Conservation (phyloP, 2,797 vertebrate genomes). For the Oreochromis mossambicus region DNA sequence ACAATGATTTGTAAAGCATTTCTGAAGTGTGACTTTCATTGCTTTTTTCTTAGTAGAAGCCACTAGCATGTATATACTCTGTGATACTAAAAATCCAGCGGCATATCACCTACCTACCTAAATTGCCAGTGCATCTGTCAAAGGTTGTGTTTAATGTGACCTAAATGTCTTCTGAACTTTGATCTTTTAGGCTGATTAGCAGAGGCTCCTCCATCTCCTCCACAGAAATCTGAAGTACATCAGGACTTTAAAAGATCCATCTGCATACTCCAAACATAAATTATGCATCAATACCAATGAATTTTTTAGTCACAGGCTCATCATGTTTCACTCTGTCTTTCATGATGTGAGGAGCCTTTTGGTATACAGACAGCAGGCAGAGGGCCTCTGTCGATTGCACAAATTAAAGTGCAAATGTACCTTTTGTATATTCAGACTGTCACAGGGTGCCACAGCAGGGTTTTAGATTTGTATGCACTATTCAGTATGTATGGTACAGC, state of each 20-base stretch:
- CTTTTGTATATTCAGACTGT: neutral
- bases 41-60: neutral
- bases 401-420: constrained; percentile 26
- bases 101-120: neutral
- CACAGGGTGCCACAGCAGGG: neutral
- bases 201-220: constrained; percentile 3
- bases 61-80: neutral
- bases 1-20: neutral
- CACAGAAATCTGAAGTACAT: constrained; percentile 14
- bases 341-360: constrained; percentile 23
- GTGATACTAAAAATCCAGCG: neutral
- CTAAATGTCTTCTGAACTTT: neutral
- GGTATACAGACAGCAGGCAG: neutral
- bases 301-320: constrained; percentile 32
- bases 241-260: constrained; percentile 4
- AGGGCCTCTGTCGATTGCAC: neutral
- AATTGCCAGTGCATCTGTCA: neutral
- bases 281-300: constrained; percentile 30
- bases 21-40: neutral
- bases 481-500: neutral
- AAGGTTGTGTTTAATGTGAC: neutral
- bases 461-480: neutral
- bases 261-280: constrained; percentile 3
- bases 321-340: constrained; percentile 34
- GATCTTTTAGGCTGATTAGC: neutral